Base-by-base conservation (phyloP, 1,140 invertebrate species). In the Cyrtorhinus lividipennis region DNA sequence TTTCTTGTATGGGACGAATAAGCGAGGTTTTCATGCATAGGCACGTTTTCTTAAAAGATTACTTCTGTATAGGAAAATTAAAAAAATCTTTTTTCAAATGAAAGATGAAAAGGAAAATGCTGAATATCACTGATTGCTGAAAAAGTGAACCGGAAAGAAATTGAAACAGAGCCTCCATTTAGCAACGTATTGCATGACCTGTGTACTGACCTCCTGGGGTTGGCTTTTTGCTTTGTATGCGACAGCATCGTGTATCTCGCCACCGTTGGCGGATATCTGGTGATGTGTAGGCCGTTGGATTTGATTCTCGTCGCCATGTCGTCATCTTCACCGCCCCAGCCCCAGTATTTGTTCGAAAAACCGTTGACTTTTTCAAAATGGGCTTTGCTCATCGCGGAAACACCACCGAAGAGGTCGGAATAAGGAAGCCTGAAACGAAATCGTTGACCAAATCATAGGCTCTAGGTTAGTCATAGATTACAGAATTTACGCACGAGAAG, bases 281-380 rank as follows among this genome's bases (percentile, higher is more conserved):
- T 85, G 72, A 94, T 88, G 73, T 89, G 86, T 53, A 89, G 81
- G 46, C 85, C 83, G 66, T 83, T 81, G 68, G 83, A 83, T 66
- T 84, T 83, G 67, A 93, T 83, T 69, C 88, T 81, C 72, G 88
- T 88, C 30, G 84, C 84, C 88, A 94, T 90, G 72, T 95, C 91
- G 71, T 94, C 91, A 73, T 95, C 91, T 74, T 95, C 91, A 22
- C 86, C 90, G 26, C 91, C 91, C 90, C 90, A 93, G 10, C 90
- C 91, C 86, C 90, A 94, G 73, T 88, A 95, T 30, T 85, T 83
- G 72, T 95, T 95, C 25, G 88, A 90, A 77, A 92, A 95, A 0
- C 92, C 92, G 72, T 94, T 95, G 0, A 94, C 83, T 57, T 82
- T 76, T 64, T 80, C 76, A 72, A 93, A 91, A 68, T 94, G 90